phyloP scores from a whole-genome alignment of 1,140 invertebrate species.

The Arion vulgaris region DNA sequence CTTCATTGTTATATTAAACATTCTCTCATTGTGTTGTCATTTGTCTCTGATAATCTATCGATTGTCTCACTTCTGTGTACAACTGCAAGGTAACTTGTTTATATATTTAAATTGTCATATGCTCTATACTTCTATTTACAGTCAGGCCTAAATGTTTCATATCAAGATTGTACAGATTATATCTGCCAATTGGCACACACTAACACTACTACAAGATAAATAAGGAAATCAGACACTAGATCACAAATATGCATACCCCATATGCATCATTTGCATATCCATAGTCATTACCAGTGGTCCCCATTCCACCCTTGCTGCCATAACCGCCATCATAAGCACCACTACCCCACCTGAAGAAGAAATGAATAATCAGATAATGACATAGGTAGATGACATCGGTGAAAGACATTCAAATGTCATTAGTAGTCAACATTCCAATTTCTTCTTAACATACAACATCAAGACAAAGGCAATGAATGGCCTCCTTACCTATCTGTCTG shows the following conservation, averaged over 20 bases:
- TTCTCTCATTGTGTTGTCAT: no score
- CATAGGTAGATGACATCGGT: not conserved
- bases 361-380: not conserved
- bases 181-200: no score
- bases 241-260: constrained; percentile 7
- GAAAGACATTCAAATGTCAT: not conserved
- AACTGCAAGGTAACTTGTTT: no score
- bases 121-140: no score
- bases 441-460: not conserved
- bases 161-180: no score
- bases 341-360: constrained; percentile 19
- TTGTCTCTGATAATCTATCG: no score
- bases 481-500: not conserved
- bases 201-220: no score
- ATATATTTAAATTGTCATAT: no score
- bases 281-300: constrained; percentile 20
- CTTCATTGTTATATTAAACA: no score
- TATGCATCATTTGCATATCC: constrained; percentile 18
- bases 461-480: not conserved
- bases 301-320: constrained; percentile 10
- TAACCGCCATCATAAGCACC: constrained; percentile 31
- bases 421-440: not conserved
- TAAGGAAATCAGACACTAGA: not conserved
- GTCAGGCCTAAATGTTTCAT: no score
- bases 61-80: no score